Conservation (phyloP, 2,797 vertebrate genomes). For the Spinus olivaceus region DNA sequence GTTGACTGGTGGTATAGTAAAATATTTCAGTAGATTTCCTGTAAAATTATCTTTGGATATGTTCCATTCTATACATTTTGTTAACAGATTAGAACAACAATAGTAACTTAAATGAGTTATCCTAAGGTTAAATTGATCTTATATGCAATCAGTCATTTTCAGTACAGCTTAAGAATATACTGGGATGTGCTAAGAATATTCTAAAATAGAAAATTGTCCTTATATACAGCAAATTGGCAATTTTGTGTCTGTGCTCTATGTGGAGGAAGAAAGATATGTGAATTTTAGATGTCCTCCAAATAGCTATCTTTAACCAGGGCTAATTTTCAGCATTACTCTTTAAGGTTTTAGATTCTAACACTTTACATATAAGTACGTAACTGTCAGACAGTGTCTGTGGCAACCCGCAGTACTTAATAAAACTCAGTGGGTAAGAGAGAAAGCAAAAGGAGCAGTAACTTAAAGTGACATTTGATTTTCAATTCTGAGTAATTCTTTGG, state of each 20-base stretch:
- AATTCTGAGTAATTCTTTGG: neutral
- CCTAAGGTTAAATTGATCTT: neutral
- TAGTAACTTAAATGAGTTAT: neutral
- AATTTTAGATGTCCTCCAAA: neutral
- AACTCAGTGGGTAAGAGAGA: neutral
- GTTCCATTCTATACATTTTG: neutral
- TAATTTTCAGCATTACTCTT: neutral
- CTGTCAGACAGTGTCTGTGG: neutral
- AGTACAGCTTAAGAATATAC: neutral
- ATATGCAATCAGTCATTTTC: neutral
- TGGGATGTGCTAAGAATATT: neutral
- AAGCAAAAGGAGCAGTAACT: neutral
- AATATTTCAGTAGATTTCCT: neutral
- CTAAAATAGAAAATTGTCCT: neutral
- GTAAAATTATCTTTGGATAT: neutral
- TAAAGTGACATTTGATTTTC: neutral
- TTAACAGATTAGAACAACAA: neutral
- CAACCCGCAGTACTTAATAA: neutral
- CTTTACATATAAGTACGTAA: neutral
- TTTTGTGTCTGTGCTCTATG: neutral
- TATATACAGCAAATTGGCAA: neutral
- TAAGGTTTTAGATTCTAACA: neutral
- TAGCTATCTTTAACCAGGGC: neutral
- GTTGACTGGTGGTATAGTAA: neutral
- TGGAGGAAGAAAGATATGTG: neutral